Conservation (phyloP, 2,888 invertebrate genomes). For the Amphipoea lucens region DNA sequence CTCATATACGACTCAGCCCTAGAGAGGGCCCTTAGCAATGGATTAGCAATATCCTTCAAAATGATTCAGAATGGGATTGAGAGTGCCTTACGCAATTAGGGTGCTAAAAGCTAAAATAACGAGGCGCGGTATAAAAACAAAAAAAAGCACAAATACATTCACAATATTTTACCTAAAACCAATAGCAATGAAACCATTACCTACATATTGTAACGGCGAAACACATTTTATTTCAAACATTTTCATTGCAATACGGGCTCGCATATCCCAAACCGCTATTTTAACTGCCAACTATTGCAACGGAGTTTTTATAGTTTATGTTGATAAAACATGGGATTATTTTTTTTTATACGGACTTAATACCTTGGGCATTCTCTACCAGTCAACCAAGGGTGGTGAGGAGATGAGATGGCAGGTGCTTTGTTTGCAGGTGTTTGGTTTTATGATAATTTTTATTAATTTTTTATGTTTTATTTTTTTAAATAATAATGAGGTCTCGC, state of each 20-base stretch:
- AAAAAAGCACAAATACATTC: not conserved
- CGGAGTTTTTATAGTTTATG: not conserved
- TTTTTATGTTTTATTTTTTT: no score
- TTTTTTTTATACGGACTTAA: no score
- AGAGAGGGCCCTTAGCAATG: not conserved
- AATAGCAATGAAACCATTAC: not conserved
- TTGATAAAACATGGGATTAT: not conserved
- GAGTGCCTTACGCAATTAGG: not conserved
- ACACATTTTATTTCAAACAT: constrained; percentile 8
- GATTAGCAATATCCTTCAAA: not conserved
- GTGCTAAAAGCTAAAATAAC: not conserved
- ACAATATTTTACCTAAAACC: constrained; percentile 2
- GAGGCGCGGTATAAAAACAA: not conserved
- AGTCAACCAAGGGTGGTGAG: no score
- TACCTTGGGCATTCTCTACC: no score
- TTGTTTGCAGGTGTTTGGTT: no score
- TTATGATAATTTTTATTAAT: no score
- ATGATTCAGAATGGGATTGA: not conserved
- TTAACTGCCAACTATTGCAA: not conserved
- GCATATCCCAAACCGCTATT: not conserved
- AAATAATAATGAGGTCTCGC: not conserved
- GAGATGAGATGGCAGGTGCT: no score
- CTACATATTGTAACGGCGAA: not conserved
- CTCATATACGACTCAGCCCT: no score
- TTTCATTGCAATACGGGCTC: not conserved